Evolutionary conservation across 2,888 invertebrate species (phyloP), one percentile per base, ranked within the genome.

Genomic region (Lepidocyrtoides sp.): DNA sequence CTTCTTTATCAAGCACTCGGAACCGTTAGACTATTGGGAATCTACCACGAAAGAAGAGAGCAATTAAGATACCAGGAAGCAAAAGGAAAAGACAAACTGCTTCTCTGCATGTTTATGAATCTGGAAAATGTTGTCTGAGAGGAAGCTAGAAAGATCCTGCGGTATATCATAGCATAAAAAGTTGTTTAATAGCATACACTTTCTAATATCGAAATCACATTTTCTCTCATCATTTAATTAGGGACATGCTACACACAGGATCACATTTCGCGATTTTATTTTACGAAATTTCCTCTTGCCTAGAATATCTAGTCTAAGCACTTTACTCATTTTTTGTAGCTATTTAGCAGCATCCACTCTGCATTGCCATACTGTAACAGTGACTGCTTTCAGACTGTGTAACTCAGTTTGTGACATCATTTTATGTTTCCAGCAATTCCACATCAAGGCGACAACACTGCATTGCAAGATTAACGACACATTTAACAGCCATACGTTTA

Each of bases 51-150:
- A 60, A 60, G n/a, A 26, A 1, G 57, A 81, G 32, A 10, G 82
- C 26, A 83, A 83, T 44, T 66, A 44, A 48, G 44, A 48, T 83
- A 36, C 66, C 82, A 81, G 60, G 29, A 79, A 29, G 32, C 3
- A 72, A 36, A 48, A 66, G 41, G 7, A 17, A 69, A 44, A 66
- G n/a, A 63, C 8, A 72, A 44, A 72, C 20, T 72, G 1, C 17
- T 36, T 36, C 29, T 29, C 2, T 66, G 20, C 20, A 66, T 66
- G 17, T 32, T 29, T 2, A 72, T 72, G 20, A 72, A 10, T 41
- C 29, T 63, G 29, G 60, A 63, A 63, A 26, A 1, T n/a, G 4
- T 23, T 36, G 36, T 48, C 3, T n/a, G 48, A 48, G 48, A 48
- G 12, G 2, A 48, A 48, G n/a, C 12, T 48, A 10, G 41, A 41